phyloP scores from a whole-genome alignment of 2,113 vertebrate species.

The Ellobius talpinus region DNA sequence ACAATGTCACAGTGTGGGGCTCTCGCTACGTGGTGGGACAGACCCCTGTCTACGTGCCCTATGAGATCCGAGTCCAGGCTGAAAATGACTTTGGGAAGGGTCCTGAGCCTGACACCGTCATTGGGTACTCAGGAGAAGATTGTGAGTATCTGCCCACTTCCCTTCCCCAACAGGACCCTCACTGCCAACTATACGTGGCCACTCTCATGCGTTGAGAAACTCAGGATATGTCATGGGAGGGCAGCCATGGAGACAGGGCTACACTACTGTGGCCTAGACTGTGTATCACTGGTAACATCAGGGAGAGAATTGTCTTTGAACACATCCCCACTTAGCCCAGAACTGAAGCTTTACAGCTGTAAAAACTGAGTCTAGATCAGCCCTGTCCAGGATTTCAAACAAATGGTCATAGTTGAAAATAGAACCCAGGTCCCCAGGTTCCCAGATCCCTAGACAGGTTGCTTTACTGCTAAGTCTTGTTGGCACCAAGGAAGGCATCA shows the following conservation, averaged over 20 bases:
- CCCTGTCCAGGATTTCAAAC: not conserved
- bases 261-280: not conserved
- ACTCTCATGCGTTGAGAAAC: not conserved
- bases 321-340: not conserved
- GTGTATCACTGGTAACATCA: fast-evolving
- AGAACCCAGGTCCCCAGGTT: not conserved
- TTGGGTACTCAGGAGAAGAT: constrained; percentile 96
- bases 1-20: constrained; percentile 87
- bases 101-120: constrained; percentile 91
- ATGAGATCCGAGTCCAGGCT: constrained; percentile 96
- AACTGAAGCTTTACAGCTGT: no score
- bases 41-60: constrained; percentile 94
- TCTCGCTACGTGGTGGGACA: constrained; percentile 90
- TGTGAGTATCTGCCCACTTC: constrained; percentile 89
- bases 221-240: not conserved
- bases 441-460: not conserved
- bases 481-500: not conserved
- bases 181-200: fast-evolving
- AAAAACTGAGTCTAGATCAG: not conserved
- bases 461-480: not conserved
- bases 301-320: not conserved
- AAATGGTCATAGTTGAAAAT: not conserved
- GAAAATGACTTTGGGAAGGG: constrained; percentile 94
- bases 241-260: not conserved
- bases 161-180: not conserved